phyloP scores from a whole-genome alignment of 2,113 vertebrate species.

The Sapajus apella region DNA sequence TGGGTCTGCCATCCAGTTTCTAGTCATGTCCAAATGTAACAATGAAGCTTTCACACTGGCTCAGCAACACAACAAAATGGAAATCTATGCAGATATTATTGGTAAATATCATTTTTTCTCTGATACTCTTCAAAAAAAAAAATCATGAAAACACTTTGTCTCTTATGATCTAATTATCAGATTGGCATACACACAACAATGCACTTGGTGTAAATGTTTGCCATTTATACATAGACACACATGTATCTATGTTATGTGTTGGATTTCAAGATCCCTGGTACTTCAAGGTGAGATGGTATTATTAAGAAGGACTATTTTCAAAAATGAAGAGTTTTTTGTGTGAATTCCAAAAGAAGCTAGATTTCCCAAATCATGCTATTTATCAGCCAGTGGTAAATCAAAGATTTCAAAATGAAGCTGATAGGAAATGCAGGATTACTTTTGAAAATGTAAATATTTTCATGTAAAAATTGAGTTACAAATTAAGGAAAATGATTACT shows the following conservation, averaged over 20 bases:
- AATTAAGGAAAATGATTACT: slow-evolving; percentile 5
- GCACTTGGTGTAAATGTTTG: neutral
- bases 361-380: neutral
- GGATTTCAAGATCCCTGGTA: neutral
- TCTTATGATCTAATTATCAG: neutral
- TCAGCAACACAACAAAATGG: slow-evolving; percentile 98
- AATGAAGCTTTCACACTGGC: slow-evolving; percentile 98
- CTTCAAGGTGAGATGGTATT: neutral
- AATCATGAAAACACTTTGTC: neutral
- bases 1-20: slow-evolving; percentile 97
- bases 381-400: neutral
- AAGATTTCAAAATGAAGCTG: neutral
- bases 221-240: neutral
- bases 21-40: slow-evolving; percentile 96
- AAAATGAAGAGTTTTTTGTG: neutral
- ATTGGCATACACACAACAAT: neutral
- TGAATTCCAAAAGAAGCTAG: neutral
- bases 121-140: neutral
- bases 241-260: neutral
- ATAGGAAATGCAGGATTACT: neutral
- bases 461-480: neutral
- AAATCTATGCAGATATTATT: slow-evolving; percentile 97
- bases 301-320: neutral
- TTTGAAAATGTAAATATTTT: slow-evolving; percentile 38
- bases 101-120: slow-evolving; percentile 82